These are phyloP conservation scores for Falco punctatus DNA, from an alignment of 2,113 vertebrate species.

Conservation along the genomic window DNA sequence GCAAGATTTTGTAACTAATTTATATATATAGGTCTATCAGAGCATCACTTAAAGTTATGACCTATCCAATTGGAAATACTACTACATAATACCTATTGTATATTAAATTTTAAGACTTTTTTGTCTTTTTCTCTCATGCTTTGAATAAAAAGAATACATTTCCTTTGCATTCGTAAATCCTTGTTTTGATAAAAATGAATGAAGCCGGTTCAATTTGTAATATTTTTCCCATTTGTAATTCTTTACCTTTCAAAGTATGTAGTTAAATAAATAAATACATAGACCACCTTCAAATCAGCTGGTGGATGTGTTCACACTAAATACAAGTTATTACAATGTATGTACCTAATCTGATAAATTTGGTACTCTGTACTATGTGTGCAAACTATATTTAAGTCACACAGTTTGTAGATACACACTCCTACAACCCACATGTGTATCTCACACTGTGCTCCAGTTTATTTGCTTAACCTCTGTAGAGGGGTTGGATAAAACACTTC, in stretches of 20 bases:
- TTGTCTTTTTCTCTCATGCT: neutral
- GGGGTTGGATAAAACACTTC: neutral
- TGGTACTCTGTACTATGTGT: neutral
- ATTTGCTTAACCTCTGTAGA: neutral
- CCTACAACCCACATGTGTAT: fast-evolving
- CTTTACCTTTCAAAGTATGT: neutral
- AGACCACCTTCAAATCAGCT: neutral
- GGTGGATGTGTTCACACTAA: neutral
- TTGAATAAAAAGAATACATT: neutral
- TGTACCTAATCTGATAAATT: neutral
- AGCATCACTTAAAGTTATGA: neutral
- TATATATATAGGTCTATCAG: neutral
- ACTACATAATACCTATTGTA: neutral
- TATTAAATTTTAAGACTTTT: neutral
- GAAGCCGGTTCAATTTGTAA: neutral
- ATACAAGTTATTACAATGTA: neutral
- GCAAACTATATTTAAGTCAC: neutral
- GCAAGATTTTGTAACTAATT: neutral
- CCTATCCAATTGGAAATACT: neutral
- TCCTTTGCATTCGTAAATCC: neutral
- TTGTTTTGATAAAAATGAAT: neutral
- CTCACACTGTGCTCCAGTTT: neutral
- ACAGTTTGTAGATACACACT: neutral
- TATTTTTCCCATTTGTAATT: neutral
- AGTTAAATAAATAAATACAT: neutral